phyloP scores from a whole-genome alignment of 2,797 vertebrate genomes.

The Nothura maculosa region DNA sequence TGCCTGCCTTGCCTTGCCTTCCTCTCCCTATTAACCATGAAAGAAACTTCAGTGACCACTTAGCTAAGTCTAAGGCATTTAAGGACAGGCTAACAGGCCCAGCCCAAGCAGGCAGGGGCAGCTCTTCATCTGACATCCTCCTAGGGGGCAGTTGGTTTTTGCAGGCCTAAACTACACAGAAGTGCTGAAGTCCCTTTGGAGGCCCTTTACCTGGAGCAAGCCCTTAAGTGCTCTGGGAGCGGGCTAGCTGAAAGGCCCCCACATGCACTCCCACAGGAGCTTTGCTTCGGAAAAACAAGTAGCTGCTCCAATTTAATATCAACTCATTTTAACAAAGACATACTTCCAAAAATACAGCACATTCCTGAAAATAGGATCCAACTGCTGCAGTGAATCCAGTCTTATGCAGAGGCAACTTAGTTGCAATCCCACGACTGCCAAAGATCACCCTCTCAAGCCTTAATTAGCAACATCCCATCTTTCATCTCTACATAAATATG shows the following conservation, averaged over 20 bases:
- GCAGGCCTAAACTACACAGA: background rate
- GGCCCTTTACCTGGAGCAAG: background rate
- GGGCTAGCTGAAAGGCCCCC: background rate
- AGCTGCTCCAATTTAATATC: background rate
- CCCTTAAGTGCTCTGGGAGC: background rate
- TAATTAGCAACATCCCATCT: rapidly evolving
- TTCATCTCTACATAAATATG: background rate
- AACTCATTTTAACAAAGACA: background rate
- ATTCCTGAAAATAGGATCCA: background rate
- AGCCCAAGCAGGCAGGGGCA: background rate
- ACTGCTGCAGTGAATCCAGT: background rate
- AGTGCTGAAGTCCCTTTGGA: background rate
- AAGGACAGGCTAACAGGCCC: background rate
- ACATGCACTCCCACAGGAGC: background rate
- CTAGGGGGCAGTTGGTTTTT: background rate
- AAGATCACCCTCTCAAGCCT: background rate
- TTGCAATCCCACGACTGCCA: background rate
- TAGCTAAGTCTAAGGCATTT: background rate
- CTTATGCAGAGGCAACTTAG: background rate
- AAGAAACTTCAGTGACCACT: background rate
- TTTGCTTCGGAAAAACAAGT: background rate
- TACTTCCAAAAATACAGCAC: background rate
- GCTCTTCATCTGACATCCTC: background rate
- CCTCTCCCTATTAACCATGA: background rate
- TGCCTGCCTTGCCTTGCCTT: background rate